A percentile compares a stretch with the other conserved stretches of the same genome.
These are phyloP conservation scores for Nannoperca obscura DNA, from an alignment of 2,797 vertebrate genomes.

Conservation along the genomic window DNA sequence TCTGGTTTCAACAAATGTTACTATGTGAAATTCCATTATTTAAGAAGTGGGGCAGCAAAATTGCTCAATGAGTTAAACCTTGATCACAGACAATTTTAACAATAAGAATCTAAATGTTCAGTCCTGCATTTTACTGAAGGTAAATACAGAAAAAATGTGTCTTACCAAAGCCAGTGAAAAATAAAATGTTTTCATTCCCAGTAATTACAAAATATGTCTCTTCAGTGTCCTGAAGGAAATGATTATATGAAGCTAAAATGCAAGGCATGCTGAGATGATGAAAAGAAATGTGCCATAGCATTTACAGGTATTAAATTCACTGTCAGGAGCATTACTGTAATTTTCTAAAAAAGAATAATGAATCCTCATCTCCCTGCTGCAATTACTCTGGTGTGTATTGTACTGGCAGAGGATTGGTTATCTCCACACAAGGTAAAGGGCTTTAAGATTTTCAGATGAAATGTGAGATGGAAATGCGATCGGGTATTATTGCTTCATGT, in stretches of 20 bases:
- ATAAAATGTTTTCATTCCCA: constrained; percentile 43
- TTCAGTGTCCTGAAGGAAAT: constrained; percentile 53
- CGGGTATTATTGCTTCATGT: constrained; percentile 77
- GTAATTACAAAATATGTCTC: constrained; percentile 50
- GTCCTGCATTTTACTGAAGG: constrained; percentile 40
- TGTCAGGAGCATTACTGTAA: constrained; percentile 68
- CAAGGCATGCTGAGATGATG: constrained; percentile 46
- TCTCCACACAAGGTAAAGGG: constrained; percentile 76
- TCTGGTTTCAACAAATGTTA: neutral
- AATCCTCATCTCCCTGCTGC: constrained; percentile 64
- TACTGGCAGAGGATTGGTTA: constrained; percentile 72
- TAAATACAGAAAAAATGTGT: constrained; percentile 26
- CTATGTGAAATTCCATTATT: constrained; percentile 1
- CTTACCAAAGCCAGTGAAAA: constrained; percentile 51
- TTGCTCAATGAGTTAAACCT: constrained; percentile 4
- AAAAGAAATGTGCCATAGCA: constrained; percentile 49
- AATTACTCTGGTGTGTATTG: constrained; percentile 71
- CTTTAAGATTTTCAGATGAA: constrained; percentile 81
- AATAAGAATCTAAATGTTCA: constrained; percentile 38
- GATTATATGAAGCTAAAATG: constrained; percentile 61
- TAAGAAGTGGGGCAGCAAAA: neutral
- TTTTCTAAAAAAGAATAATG: constrained; percentile 72
- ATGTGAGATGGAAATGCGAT: constrained; percentile 81
- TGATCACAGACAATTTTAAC: constrained; percentile 28
- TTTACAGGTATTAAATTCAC: constrained; percentile 74